These are phyloP conservation scores for Drosophila bunnanda DNA, from an alignment of 2,888 invertebrate species.

Conservation along the genomic window DNA sequence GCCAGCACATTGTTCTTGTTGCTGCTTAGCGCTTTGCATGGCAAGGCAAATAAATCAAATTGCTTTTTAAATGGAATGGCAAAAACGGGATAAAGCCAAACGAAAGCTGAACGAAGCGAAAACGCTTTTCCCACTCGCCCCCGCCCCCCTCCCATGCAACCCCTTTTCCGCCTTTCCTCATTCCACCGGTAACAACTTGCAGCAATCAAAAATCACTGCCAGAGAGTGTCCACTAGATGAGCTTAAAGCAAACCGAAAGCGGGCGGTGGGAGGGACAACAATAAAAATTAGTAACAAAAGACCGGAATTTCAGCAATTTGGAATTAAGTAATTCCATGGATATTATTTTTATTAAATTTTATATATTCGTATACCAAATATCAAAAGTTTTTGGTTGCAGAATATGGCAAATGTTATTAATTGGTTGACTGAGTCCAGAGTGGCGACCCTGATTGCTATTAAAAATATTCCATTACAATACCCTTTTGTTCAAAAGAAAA, in stretches of 20 bases:
- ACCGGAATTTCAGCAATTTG: not conserved
- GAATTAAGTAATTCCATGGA: not conserved
- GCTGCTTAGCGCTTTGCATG: conserved; percentile 36
- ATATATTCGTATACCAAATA: no score
- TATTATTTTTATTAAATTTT: conserved; percentile 1
- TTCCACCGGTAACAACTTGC: conserved; percentile 8
- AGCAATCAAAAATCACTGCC: conserved; percentile 15
- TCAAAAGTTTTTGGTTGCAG: not conserved
- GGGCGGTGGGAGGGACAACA: no score
- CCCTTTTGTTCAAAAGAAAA: not conserved
- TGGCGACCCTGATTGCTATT: not conserved
- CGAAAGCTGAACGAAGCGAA: conserved; percentile 23
- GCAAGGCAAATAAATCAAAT: conserved; percentile 68
- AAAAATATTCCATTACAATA: not conserved
- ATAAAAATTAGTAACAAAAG: conserved; percentile 1
- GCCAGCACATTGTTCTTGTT: conserved; percentile 24
- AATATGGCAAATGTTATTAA: no score
- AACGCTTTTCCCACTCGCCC: not conserved
- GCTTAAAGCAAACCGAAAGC: not conserved
- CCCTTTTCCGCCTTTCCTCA: conserved; percentile 1
- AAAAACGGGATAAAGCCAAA: conserved; percentile 13
- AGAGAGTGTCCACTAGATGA: conserved; percentile 14
- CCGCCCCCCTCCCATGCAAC: not conserved
- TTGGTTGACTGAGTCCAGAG: not conserved
- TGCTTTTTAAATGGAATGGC: conserved; percentile 51